These are phyloP conservation scores for Pheucticus melanocephalus DNA, from an alignment of 2,113 vertebrate species.

Conservation along the genomic window DNA sequence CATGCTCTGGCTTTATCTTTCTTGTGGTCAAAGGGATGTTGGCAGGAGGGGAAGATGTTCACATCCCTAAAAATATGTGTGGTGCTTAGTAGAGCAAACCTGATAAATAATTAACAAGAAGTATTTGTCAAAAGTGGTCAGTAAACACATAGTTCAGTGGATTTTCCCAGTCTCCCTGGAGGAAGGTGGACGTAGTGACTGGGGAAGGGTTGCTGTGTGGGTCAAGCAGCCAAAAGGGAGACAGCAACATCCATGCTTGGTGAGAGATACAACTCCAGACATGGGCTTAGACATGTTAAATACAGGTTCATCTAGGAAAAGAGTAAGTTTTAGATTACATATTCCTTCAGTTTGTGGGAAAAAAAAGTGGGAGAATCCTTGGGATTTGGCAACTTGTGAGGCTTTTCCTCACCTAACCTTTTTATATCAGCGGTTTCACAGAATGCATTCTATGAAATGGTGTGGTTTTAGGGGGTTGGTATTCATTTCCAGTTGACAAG, in stretches of 20 bases:
- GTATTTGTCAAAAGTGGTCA: neutral
- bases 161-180: neutral
- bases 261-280: neutral
- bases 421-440: neutral
- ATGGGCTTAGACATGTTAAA: neutral
- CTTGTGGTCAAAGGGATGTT: neutral
- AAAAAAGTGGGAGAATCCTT: neutral
- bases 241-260: neutral
- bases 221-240: neutral
- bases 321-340: accelerated
- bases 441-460: neutral
- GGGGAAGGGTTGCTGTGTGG: neutral
- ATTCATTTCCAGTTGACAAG: neutral
- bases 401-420: neutral
- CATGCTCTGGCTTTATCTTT: neutral
- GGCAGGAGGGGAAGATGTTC: neutral
- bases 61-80: neutral
- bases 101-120: neutral
- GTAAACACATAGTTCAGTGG: neutral
- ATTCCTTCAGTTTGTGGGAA: neutral
- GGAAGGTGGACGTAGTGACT: neutral
- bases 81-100: neutral
- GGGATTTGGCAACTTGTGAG: neutral
- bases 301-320: neutral
- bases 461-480: neutral